phyloP scores from a whole-genome alignment of 2,113 vertebrate species.

The Noturus placidus region DNA sequence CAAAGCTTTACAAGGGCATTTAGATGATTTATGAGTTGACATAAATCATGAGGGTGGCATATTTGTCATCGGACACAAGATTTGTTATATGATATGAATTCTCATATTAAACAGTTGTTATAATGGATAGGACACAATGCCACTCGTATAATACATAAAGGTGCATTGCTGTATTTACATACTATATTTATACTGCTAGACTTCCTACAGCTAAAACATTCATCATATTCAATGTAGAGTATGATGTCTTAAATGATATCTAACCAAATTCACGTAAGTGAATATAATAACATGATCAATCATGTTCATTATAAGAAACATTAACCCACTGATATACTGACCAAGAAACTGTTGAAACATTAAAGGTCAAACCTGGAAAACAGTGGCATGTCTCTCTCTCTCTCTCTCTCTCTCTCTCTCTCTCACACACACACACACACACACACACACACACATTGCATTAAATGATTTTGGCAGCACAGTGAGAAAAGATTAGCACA shows the following conservation, averaged over 20 bases:
- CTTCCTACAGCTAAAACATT: neutral
- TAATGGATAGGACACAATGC: neutral
- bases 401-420: neutral
- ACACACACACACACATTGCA: neutral
- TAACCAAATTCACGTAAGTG: neutral
- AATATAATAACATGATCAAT: slow-evolving; percentile 27
- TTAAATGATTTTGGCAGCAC: slow-evolving; percentile 50
- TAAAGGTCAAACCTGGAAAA: slow-evolving; percentile 15
- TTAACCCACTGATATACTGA: neutral
- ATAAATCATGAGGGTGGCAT: neutral
- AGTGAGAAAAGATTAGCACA: slow-evolving; percentile 46
- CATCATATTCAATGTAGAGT: neutral
- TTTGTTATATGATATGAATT: slow-evolving; percentile 16
- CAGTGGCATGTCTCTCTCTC: neutral
- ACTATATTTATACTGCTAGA: neutral
- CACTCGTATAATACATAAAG: slow-evolving; percentile 3
- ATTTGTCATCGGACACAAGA: slow-evolving; percentile 52
- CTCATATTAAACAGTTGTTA: slow-evolving; percentile 1
- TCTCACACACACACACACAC: too few relatives aligned
- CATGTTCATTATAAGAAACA: neutral
- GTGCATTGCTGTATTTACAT: neutral
- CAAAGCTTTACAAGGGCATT: slow-evolving; percentile 33
- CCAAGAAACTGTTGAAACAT: neutral
- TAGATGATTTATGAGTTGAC: slow-evolving; percentile 43
- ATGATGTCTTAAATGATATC: neutral